These are phyloP conservation scores for Ormyrus rosae DNA, from an alignment of 2,888 invertebrate genomes.

Conservation along the genomic window DNA sequence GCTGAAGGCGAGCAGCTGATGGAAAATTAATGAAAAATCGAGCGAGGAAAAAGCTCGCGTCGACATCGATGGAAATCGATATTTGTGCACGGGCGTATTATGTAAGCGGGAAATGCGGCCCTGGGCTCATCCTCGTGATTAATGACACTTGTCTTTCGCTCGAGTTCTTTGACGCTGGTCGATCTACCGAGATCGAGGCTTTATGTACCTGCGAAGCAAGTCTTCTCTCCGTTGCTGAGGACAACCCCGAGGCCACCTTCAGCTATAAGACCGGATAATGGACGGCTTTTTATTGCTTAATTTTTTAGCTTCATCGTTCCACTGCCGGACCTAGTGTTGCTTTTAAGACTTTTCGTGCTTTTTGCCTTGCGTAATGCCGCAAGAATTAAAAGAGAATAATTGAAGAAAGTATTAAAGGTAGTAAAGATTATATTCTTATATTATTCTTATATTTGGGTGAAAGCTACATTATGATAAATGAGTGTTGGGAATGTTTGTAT, in stretches of 20 bases:
- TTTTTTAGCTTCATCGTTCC: not conserved
- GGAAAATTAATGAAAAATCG: conserved; percentile 34
- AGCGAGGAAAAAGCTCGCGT: not conserved
- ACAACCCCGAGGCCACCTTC: no score
- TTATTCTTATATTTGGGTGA: no score
- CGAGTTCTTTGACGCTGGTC: not conserved
- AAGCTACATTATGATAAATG: no score
- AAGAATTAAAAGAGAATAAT: no score
- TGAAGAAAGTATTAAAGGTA: no score
- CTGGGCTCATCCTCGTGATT: conserved; percentile 37
- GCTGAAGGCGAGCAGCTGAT: not conserved
- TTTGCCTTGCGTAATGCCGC: no score
- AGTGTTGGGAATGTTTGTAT: no score
- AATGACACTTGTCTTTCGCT: conserved; percentile 15
- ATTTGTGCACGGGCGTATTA: not conserved
- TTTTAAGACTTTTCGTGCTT: not conserved
- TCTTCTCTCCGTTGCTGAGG: no score
- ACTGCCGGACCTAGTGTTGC: not conserved
- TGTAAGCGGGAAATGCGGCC: not conserved
- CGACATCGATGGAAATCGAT: not conserved
- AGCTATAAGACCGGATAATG: not conserved
- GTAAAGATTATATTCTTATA: no score
- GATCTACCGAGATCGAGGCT: not conserved
- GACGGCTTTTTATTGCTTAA: not conserved
- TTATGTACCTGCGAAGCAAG: not conserved